Conservation (phyloP, 2,797 vertebrate genomes). For the Chrosomus eos region DNA sequence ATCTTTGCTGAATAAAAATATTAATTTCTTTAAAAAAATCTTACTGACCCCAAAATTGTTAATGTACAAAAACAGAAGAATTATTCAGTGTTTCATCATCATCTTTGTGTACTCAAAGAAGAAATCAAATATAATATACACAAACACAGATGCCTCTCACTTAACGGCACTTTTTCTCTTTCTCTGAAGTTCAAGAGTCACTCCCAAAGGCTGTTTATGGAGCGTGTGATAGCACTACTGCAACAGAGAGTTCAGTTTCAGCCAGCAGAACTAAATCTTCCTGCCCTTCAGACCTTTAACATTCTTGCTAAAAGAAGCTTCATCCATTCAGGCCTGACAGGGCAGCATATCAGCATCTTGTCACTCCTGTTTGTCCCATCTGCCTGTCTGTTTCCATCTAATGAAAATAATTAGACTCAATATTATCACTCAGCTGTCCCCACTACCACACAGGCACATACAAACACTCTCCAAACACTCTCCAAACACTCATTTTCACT, state of each 20-base stretch:
- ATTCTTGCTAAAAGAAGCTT: constrained; percentile 36
- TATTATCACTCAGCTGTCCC: constrained; percentile 17
- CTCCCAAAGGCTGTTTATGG: constrained; percentile 39
- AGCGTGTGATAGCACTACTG: constrained; percentile 28
- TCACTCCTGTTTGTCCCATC: constrained; percentile 27
- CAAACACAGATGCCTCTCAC: background rate
- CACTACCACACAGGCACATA: constrained; percentile 9
- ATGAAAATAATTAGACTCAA: constrained; percentile 19
- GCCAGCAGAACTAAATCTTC: constrained; percentile 39
- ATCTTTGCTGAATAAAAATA: background rate
- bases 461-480: constrained; percentile 39
- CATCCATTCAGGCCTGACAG: constrained; percentile 31
- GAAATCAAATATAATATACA: background rate
- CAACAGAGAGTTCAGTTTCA: constrained; percentile 23
- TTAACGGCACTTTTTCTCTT: background rate
- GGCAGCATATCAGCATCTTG: constrained; percentile 15
- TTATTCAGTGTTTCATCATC: background rate
- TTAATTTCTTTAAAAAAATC: background rate
- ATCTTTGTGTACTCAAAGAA: background rate
- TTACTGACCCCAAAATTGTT: background rate
- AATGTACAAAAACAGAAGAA: background rate
- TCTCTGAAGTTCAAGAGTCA: constrained; percentile 32
- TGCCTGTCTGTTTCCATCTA: constrained; percentile 23
- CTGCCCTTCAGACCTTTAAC: constrained; percentile 38
- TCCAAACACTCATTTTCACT: constrained; percentile 27